These are phyloP conservation scores for Lepidurus couesii DNA, from an alignment of 1,140 invertebrate species.

Conservation along the genomic window DNA sequence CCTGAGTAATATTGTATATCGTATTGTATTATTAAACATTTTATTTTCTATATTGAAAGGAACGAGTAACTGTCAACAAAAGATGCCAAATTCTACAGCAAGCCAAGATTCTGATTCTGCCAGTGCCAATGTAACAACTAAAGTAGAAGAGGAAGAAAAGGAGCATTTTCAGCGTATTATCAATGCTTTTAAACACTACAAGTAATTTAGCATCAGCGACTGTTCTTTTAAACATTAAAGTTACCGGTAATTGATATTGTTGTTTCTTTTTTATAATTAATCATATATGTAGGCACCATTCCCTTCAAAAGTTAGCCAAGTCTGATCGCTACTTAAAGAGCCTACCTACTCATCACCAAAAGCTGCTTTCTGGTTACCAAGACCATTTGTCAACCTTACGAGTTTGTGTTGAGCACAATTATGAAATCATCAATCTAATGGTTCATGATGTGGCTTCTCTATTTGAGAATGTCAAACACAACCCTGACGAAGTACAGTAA, in stretches of 20 bases:
- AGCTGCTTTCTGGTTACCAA: slow-evolving; percentile 65
- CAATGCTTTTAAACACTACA: slow-evolving; percentile 72
- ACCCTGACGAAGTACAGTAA: slow-evolving; percentile 45
- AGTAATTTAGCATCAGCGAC: slow-evolving; percentile 47
- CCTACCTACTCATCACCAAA: slow-evolving; percentile 68
- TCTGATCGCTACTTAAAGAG: slow-evolving; percentile 66
- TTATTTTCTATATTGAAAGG: no score
- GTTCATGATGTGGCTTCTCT: slow-evolving; percentile 72
- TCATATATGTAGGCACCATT: slow-evolving; percentile 43
- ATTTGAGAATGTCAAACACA: slow-evolving; percentile 69
- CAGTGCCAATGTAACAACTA: background rate
- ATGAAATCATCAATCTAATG: slow-evolving; percentile 73
- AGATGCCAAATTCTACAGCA: background rate
- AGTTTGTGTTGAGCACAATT: slow-evolving; percentile 76
- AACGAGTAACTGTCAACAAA: background rate
- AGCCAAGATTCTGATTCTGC: slow-evolving; percentile 29
- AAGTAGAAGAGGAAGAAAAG: slow-evolving; percentile 54
- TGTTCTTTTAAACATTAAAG: slow-evolving; percentile 26
- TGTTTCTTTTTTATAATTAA: slow-evolving; percentile 16
- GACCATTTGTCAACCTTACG: slow-evolving; percentile 67
- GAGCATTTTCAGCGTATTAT: slow-evolving; percentile 72
- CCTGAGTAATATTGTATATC: no score
- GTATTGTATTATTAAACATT: no score
- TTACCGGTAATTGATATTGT: background rate
- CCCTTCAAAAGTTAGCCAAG: slow-evolving; percentile 56